phyloP scores from a whole-genome alignment of 2,113 vertebrate species.

The Motacilla alba region DNA sequence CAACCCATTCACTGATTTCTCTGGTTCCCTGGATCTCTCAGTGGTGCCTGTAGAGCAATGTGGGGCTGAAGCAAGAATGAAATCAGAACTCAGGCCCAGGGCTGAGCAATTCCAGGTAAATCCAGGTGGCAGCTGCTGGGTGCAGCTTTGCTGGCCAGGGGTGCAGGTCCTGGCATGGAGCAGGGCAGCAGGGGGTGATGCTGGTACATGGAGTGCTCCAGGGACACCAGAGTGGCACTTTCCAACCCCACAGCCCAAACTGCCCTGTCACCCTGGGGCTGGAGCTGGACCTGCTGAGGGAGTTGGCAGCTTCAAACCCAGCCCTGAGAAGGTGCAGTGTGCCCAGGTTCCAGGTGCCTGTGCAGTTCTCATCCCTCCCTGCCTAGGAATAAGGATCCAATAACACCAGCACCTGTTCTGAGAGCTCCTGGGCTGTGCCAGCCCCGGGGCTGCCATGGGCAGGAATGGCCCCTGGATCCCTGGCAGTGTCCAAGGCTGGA shows the following conservation, averaged over 20 bases:
- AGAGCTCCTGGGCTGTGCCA: neutral
- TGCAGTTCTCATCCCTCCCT: neutral
- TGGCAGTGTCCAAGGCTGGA: neutral
- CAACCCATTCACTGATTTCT: neutral
- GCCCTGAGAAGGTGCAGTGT: neutral
- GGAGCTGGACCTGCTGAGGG: neutral
- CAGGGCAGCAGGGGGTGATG: neutral
- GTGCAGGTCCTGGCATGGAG: neutral
- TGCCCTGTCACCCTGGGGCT: neutral
- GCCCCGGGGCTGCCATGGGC: neutral
- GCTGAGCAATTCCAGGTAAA: neutral
- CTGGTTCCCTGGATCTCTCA: neutral
- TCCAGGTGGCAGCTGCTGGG: neutral
- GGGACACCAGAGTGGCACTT: neutral
- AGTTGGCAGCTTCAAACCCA: neutral
- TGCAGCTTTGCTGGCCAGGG: neutral
- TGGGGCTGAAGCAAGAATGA: neutral
- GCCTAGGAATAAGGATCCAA: neutral
- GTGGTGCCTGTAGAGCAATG: neutral
- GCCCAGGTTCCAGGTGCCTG: neutral
- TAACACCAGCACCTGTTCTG: neutral
- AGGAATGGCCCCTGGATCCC: too few species aligned
- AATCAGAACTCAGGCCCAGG: neutral
- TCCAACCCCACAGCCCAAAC: fast-evolving
- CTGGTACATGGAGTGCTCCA: neutral